Base-by-base conservation (phyloP, 23 tunicate species). In the Trididemnum clinides region DNA sequence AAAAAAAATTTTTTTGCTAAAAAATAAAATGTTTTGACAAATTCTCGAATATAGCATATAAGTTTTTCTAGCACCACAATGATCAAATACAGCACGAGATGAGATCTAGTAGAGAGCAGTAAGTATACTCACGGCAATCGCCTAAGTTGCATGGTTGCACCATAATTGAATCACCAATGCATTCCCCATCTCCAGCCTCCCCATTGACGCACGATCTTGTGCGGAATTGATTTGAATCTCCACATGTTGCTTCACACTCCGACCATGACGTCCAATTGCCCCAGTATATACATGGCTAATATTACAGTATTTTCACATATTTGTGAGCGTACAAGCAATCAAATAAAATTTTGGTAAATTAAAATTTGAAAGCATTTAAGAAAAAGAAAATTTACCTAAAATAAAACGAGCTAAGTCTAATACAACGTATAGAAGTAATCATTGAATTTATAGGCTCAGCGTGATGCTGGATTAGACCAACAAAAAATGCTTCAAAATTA, bases 121-220 rank as follows among this genome's bases (percentile, higher is more conserved):
- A n/a, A n/a, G n/a, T 44, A 7, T 15, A 44, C 54, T 44, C 54
- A 44, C 66, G 25, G 25, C 66, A 59, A 33, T 49, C 62, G 80
- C 80, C 80, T n/a, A 3, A 25, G 25, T 59, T 59, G 66, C 96
- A 91, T 3, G 33, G 57, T 50, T 74, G 50, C 2, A 75, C 63
- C 57, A 84, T 87, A 19, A 29, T 28, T 15, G 26, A 33, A 50
- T 33, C 80, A 7, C 90, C 98, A 6, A 49, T 39, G 74, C 98
- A 95, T 28, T 91, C 98, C 33, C 29, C 64, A n/a, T 86, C 88
- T 0, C 98, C 98, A 38, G 66, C 39, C 1, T 71, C 82, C 29
- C 98, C 98, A 38, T 84, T 80, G 10, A 37, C 62, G 58, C 98
- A 93, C 10, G 64, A 37, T 71, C 98, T 57, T 0, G 57, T 64